These are phyloP conservation scores for Caenorhabditis sulstoni DNA, from an alignment of 2,888 invertebrate genomes.

Conservation along the genomic window DNA sequence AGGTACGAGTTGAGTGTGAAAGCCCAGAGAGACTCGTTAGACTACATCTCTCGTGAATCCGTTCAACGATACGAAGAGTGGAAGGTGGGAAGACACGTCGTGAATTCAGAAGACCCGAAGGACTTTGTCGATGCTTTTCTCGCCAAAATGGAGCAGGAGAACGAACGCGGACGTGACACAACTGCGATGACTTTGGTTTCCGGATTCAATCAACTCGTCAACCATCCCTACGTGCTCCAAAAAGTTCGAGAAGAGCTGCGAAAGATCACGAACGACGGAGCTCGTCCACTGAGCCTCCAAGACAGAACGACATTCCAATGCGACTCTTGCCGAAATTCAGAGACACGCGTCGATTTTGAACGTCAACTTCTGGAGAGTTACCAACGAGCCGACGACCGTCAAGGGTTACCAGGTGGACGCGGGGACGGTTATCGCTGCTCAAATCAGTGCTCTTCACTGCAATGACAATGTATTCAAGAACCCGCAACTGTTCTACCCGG, in stretches of 20 bases:
- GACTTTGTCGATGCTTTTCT: conserved; percentile 63
- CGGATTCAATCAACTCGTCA: conserved; percentile 52
- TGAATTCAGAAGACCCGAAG: conserved; percentile 44
- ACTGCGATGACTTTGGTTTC: conserved; percentile 57
- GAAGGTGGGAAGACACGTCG: conserved; percentile 19
- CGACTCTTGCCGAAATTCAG: conserved; percentile 52
- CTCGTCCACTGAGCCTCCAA: conserved; percentile 12
- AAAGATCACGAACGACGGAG: conserved; percentile 43
- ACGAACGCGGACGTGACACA: conserved; percentile 59
- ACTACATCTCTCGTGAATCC: conserved; percentile 23
- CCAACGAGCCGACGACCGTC: conserved; percentile 32
- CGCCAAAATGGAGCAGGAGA: conserved; percentile 49
- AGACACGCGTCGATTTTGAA: conserved; percentile 57
- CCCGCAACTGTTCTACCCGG: conserved; percentile 50
- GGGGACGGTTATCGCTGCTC: conserved; percentile 56
- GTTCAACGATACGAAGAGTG: conserved; percentile 10
- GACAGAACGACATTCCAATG: conserved; percentile 47
- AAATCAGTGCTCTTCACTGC: conserved; percentile 52
- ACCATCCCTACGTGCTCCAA: conserved; percentile 46
- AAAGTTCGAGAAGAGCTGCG: conserved; percentile 48
- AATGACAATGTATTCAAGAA: conserved; percentile 47
- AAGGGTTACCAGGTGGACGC: conserved; percentile 45
- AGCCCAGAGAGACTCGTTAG: background rate
- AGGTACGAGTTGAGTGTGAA: conserved; percentile 11
- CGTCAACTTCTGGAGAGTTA: conserved; percentile 57